These are phyloP conservation scores for Molanna angustata DNA, from an alignment of 2,888 invertebrate genomes.

Conservation along the genomic window DNA sequence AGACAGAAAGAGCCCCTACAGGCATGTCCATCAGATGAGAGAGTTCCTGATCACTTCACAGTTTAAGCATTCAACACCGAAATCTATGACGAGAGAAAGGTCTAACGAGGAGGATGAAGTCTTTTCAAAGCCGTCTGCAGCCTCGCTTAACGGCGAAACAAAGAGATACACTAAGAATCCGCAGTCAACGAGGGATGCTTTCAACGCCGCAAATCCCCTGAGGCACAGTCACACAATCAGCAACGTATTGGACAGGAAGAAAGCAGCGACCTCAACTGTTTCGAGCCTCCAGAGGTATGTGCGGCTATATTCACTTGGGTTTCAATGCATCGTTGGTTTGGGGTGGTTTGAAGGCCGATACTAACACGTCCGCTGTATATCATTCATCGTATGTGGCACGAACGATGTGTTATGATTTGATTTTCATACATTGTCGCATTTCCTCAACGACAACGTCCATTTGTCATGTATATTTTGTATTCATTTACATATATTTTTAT, in stretches of 20 bases:
- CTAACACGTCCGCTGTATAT: too few relatives aligned
- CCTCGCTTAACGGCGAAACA: conserved; percentile 1
- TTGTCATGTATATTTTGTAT: too few relatives aligned
- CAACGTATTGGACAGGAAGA: conserved; percentile 41
- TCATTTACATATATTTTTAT: too few relatives aligned
- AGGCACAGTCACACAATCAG: conserved; percentile 46
- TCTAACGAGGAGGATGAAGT: conserved; percentile 4
- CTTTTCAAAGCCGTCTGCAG: conserved; percentile 6
- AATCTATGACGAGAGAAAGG: conserved; percentile 23
- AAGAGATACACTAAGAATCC: conserved; percentile 6
- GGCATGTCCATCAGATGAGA: conserved; percentile 6
- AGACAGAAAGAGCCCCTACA: not conserved
- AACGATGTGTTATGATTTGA: too few relatives aligned
- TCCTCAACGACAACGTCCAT: too few relatives aligned
- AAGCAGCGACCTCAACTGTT: conserved; percentile 3
- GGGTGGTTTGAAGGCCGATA: conserved; percentile 21
- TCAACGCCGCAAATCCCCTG: conserved; percentile 35
- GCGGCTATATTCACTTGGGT: conserved; percentile 1
- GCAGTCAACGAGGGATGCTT: conserved; percentile 25
- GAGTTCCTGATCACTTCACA: not conserved
- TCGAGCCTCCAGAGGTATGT: conserved; percentile 27
- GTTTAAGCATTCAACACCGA: conserved; percentile 42
- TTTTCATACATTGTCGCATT: too few relatives aligned
- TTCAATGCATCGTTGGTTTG: conserved; percentile 1
- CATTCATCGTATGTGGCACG: too few relatives aligned